Evolutionary conservation across 2,113 vertebrate species (phyloP).

Genomic region (Myiagra hebetior): DNA sequence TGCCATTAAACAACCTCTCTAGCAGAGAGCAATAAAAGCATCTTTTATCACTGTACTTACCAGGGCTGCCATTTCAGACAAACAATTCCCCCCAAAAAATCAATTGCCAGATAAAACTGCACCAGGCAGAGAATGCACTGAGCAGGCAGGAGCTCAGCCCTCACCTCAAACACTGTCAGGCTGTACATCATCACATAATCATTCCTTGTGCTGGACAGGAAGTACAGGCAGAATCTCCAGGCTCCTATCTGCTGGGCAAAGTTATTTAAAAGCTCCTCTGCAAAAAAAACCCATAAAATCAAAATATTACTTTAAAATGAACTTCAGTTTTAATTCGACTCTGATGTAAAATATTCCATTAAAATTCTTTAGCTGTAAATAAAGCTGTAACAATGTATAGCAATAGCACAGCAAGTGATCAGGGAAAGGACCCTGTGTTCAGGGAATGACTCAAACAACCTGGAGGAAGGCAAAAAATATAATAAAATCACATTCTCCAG

Average conservation of each 20-base stretch:
- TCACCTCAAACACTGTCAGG: conserved; percentile 98
- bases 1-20: conserved; percentile 30
- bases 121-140: background rate
- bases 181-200: conserved; percentile 99
- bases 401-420: background rate
- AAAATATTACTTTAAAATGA: background rate
- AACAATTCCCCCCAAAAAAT: background rate
- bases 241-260: conserved; percentile 98
- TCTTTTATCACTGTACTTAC: background rate
- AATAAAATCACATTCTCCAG: background rate
- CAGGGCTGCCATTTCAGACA: background rate
- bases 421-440: background rate
- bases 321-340: background rate
- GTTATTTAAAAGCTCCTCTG: conserved; percentile 98
- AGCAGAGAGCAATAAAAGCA: conserved; percentile 35
- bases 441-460: background rate
- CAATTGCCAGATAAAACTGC: background rate
- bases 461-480: background rate
- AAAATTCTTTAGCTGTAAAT: background rate
- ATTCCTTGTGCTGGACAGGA: conserved; percentile 94
- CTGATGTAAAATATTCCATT: background rate
- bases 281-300: conserved; percentile 33
- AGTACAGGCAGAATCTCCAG: conserved; percentile 97
- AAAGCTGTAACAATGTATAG: background rate
- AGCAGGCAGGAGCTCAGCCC: background rate